Evolutionary conservation across 92 coral and sea anemone species (phyloP), one percentile per base, ranked within the genome.

Genomic region (Porites rus): DNA sequence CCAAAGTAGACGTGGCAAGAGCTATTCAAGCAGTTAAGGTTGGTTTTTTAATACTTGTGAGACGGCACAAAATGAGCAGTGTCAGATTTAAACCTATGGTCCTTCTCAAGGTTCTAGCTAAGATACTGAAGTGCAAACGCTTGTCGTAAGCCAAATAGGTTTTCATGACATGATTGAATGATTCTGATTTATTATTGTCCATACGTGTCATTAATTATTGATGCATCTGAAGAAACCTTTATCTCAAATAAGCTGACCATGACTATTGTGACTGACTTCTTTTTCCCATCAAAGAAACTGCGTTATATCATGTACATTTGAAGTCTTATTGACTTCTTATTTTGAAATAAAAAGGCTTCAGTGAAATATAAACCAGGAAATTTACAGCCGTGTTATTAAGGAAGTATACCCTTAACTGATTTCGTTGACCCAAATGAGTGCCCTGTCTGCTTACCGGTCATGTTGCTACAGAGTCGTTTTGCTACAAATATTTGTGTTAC

Each of bases 1-100:
- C 99, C 54, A 97, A 97, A 89, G 99, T 97, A 17, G 99, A 97
- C 98, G 99, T 97, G 95, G 99, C 99, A 11, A 75, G 97, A 69
- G 99, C 99, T 20, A 97, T 97, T 51, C 99, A 97, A 75, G 96
- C 99, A 2, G 99, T 97, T 0, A 97, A 97, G 87, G 99, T 95
- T 58, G 10, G 92, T 76, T 25, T 51, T 61, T 76, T 28, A 1
- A 31, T 52, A 76, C 10, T 8, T 59, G 25, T 14, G 67, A 14
- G 20, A 7, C n/a, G 66, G n/a, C n/a, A 62, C 3, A 62, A 20
- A 62, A 20, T 7, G n/a, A 62, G 17, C 17, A 18, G n/a, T 62
- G 19, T 16, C 0, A 62, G 66, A 62, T 18, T 14, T 62, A 20
- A 62, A 16, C 1, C 18, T 62, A 20, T 62, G 5, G 8, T 7